A percentile compares a stretch with the other conserved stretches of the same genome.
Conservation (phyloP, 2,113 vertebrate genomes). For the Corythoichthys haematopterus region DNA sequence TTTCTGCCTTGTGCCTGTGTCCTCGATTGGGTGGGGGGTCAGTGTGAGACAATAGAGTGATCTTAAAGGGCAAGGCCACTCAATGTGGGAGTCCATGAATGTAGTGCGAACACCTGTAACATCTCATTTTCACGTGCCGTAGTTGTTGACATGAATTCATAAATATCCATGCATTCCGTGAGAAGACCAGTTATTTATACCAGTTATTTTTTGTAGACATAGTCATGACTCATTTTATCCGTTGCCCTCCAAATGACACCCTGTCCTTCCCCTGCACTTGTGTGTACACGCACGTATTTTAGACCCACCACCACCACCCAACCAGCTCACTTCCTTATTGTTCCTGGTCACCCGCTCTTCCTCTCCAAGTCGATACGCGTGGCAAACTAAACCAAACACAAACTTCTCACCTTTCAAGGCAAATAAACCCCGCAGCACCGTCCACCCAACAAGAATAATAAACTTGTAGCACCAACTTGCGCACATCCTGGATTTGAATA, state of each 20-base stretch:
- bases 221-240: not conserved
- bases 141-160: not conserved
- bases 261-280: conserved; percentile 52
- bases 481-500: conserved; percentile 22
- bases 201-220: not conserved
- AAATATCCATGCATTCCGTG: not conserved
- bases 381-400: conserved; percentile 58
- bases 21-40: conserved; percentile 31
- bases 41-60: conserved; percentile 51
- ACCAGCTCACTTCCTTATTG: conserved; percentile 61
- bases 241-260: conserved; percentile 42
- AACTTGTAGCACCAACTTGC: conserved; percentile 17
- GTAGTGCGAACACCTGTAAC: not conserved
- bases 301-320: conserved; percentile 44
- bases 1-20: conserved; percentile 22
- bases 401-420: conserved; percentile 62
- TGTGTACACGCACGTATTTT: conserved; percentile 14
- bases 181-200: too few relatives aligned
- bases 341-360: conserved; percentile 49
- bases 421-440: conserved; percentile 51
- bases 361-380: conserved; percentile 56
- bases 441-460: conserved; percentile 51
- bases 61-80: conserved; percentile 26
- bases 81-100: conserved; percentile 19
- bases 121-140: not conserved